Evolutionary conservation across 2,888 invertebrate species (phyloP), one percentile per base, ranked within the genome.

Genomic region (Dimorphilus gyrociliatus): DNA sequence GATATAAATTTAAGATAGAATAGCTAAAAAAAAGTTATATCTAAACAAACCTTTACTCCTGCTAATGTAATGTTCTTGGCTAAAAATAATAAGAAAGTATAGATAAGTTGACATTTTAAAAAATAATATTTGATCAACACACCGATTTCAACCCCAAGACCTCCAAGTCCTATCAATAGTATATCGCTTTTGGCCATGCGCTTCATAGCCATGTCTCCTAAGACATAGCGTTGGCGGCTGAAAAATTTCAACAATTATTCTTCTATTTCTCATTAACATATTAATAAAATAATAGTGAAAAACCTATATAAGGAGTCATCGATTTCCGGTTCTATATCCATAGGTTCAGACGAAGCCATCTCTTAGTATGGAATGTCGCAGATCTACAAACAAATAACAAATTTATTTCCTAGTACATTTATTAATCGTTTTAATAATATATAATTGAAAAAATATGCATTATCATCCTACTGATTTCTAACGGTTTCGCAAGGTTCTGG

Each of bases 161-260:
- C 60, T 28, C 58, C 57, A 32, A 56, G 39, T 8, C 59, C 57
- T 39, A 48, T 50, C 17, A 61, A 33, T n/a, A 60, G 43, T 4
- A 61, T 51, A 23, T 49, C 48, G 1, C 59, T 48, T 24, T 43
- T 45, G 7, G 60, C 58, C 53, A 60, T 55, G 21, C 50, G 42
- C 42, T 54, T 46, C 61, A 61, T 61, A 8, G 60, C 61, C 32
- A 44, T 46, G 40, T 61, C 61, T 23, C 61, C 61, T 23, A 60
- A 36, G 0, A 61, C 60, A 51, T 60, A 61, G 5, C 60, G 44
- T 45, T 62, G 61, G n/a, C 61, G 60, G 42, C 61, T 61, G 41
- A 24, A 47, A 48, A 21, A 21, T n/a, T 21, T 21, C 21, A 7
- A 7, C 10, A 16, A 16, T 16, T 17, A 12, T 7, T n/a, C 25